Evolutionary conservation across 2,888 invertebrate species (phyloP).

Genomic region (Apeira syringaria): DNA sequence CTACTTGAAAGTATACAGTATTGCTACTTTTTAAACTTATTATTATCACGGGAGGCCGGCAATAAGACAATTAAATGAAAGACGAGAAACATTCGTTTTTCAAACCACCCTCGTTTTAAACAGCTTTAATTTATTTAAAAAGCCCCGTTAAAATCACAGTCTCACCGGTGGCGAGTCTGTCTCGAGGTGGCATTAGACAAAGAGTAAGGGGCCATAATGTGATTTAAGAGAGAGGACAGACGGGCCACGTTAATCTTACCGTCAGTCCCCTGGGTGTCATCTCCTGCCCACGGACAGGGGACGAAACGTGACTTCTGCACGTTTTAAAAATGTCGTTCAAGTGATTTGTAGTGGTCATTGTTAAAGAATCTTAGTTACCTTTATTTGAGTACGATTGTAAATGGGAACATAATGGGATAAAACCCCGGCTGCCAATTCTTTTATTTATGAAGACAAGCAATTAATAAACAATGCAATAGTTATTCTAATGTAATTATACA

Average conservation of each 20-base stretch:
- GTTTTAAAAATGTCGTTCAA: slow-evolving; percentile 45
- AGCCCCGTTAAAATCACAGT: slow-evolving; percentile 46
- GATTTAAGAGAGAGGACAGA: slow-evolving; percentile 74
- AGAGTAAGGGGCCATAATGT: slow-evolving; percentile 65
- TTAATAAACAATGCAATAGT: no score
- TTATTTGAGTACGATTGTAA: no score
- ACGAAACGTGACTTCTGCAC: slow-evolving; percentile 66
- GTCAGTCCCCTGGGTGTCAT: slow-evolving; percentile 66
- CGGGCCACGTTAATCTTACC: slow-evolving; percentile 71
- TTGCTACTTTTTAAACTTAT: no score
- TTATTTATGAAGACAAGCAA: no score
- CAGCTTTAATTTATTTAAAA: slow-evolving; percentile 27
- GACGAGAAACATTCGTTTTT: slow-evolving; percentile 8
- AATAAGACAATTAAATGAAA: no score
- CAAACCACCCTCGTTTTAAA: slow-evolving; percentile 11
- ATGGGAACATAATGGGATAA: no score
- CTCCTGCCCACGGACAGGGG: slow-evolving; percentile 45
- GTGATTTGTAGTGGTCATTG: slow-evolving; percentile 44
- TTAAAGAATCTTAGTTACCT: no score
- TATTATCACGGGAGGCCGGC: no score
- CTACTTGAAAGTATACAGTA: no score
- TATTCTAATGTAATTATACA: no score
- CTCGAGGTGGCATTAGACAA: slow-evolving; percentile 63
- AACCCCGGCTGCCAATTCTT: no score
- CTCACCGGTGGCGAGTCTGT: slow-evolving; percentile 49